A percentile compares a stretch with the other conserved stretches of the same genome.
Conservation (phyloP, 2,888 invertebrate genomes). For the Aproaerema taeniolella region DNA sequence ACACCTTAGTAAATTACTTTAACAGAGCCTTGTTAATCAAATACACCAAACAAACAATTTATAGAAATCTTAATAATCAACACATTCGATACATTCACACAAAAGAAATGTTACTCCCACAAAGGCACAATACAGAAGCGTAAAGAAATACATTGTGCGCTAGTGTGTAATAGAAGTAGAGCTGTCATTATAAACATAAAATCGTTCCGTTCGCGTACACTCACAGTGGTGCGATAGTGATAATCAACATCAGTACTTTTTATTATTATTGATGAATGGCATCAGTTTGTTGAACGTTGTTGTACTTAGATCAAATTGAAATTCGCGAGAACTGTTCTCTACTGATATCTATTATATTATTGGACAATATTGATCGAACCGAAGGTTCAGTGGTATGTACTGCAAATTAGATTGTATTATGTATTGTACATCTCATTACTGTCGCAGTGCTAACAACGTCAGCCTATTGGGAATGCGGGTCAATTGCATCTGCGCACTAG, state of each 20-base stretch:
- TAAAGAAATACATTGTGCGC: slow-evolving; percentile 6
- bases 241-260: slow-evolving; percentile 25
- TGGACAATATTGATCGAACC: slow-evolving; percentile 61
- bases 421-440: slow-evolving; percentile 52
- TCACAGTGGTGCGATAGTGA: slow-evolving; percentile 24
- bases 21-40: too few relatives aligned
- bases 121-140: neutral
- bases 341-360: slow-evolving; percentile 30
- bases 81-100: slow-evolving; percentile 13
- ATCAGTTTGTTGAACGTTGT: neutral
- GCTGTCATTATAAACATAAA: slow-evolving; percentile 11
- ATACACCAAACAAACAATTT: slow-evolving; percentile 21
- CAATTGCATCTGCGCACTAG: slow-evolving; percentile 54
- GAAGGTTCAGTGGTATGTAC: too few relatives aligned
- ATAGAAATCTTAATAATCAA: slow-evolving; percentile 10
- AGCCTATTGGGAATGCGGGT: slow-evolving; percentile 66
- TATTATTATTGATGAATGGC: slow-evolving; percentile 25
- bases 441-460: slow-evolving; percentile 59
- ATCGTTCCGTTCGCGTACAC: slow-evolving; percentile 9
- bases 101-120: slow-evolving; percentile 21
- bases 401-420: too few relatives aligned
- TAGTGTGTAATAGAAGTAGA: slow-evolving; percentile 6
- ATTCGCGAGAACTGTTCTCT: neutral
- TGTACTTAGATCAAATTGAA: neutral
- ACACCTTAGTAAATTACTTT: too few relatives aligned